Conservation (phyloP, 2,888 invertebrate genomes). For the Sinhomidia bicolor region DNA sequence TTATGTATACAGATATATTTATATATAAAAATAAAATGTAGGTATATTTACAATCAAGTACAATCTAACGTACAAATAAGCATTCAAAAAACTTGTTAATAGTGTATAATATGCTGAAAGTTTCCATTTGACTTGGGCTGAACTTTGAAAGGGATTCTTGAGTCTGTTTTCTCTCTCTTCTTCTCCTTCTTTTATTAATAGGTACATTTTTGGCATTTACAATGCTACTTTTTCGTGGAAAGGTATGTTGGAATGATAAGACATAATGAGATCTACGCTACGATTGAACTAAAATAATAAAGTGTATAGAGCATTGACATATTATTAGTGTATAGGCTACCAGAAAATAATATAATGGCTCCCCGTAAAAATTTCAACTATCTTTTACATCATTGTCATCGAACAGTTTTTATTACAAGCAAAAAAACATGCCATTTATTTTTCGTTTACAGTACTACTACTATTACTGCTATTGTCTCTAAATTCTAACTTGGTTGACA, state of each 20-base stretch:
- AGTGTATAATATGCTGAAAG: background rate
- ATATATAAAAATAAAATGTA: too few species aligned
- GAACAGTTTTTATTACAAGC: background rate
- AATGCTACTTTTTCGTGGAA: slow-evolving; percentile 23
- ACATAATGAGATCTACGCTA: background rate
- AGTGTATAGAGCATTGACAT: background rate
- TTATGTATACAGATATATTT: too few species aligned
- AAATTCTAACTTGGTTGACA: too few species aligned
- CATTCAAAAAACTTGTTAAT: background rate
- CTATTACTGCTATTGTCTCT: too few species aligned
- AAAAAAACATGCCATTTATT: too few species aligned
- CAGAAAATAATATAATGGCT: too few species aligned
- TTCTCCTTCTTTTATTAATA: too few species aligned
- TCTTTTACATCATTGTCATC: background rate
- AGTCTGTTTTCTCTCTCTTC: background rate
- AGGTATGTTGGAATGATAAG: slow-evolving; percentile 31
- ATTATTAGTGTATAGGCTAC: too few species aligned
- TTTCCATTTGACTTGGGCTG: slow-evolving; percentile 61
- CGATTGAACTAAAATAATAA: slow-evolving; percentile 18
- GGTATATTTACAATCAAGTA: background rate
- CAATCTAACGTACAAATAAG: background rate
- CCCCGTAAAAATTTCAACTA: too few species aligned
- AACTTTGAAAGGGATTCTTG: slow-evolving; percentile 24
- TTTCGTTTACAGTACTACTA: too few species aligned
- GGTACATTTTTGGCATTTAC: slow-evolving; percentile 56